Percentiles rank a stretch among this genome's conserved stretches.
phyloP scores from a whole-genome alignment of 2,797 vertebrate genomes.

The Tadarida brasiliensis region DNA sequence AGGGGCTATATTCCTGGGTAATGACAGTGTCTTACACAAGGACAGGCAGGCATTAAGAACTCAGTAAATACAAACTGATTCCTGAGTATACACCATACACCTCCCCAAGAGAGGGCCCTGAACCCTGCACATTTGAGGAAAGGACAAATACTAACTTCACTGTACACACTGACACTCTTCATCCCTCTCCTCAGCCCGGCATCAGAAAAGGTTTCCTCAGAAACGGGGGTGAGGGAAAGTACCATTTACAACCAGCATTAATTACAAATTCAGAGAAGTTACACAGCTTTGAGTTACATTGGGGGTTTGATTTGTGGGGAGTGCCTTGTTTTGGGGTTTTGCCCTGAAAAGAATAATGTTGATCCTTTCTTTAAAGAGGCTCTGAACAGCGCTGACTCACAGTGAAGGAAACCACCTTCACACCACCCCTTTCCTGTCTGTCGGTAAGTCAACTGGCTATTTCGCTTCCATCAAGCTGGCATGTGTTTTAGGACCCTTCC shows the following conservation, averaged over 20 bases:
- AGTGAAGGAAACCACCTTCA: background rate
- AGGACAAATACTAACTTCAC: background rate
- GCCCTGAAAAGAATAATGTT: background rate
- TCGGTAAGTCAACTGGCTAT: background rate
- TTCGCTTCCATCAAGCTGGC: background rate
- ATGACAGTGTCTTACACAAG: background rate
- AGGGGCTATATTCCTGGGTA: background rate
- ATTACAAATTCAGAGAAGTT: conserved; percentile 26
- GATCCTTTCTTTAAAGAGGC: background rate
- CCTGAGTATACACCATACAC: background rate
- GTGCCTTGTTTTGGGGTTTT: background rate
- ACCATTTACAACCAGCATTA: background rate
- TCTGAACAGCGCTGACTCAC: background rate
- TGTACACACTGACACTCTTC: background rate
- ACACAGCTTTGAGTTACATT: background rate
- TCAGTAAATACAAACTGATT: background rate
- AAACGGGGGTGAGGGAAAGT: background rate
- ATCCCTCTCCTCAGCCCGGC: background rate
- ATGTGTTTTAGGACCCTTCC: conserved; percentile 6
- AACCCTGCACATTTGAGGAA: background rate
- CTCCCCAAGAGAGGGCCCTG: background rate
- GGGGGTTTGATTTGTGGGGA: background rate
- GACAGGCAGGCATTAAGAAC: background rate
- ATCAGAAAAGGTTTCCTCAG: background rate
- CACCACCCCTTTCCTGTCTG: background rate